Base-by-base conservation (phyloP, 1,140 invertebrate genomes). In the Dermatophagoides farinae region DNA sequence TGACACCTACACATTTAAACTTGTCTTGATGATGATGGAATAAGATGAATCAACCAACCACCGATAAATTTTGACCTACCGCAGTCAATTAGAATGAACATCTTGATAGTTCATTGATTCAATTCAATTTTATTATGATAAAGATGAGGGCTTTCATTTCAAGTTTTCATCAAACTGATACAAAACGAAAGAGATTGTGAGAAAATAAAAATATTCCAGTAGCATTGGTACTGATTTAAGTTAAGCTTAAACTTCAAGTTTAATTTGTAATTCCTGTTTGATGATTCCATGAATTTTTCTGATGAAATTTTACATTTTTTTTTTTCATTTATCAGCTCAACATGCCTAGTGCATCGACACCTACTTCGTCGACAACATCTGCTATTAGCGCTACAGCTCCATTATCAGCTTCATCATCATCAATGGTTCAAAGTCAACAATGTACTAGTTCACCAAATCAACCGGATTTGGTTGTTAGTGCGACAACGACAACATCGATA, bases 341-440 rank as follows among this genome's bases (percentile, higher is more conserved):
- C 12, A 58, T 58, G 57, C 57, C 57, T 14, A 58, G 57, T 39
- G 57, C 57, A 38, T 60, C 58, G 22, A 51, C 44, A 12, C 47
- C 58, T 23, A 31, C 31, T 31, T 60, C 58, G 1, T 52, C 58
- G 5, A 60, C 58, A 11, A 20, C 54, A 20, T 41, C 25, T 8
- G 38, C 58, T 8, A 60, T 60, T 25, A 41, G 58, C 23, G 58
- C 53, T 11, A 44, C 39, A 10, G 25, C 54, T 12, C 46, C 58
- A 9, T 12, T 25, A 10, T 18, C 38, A 11, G 1, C 23, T 2
- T 14, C 54, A 1, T 57, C 54, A 31, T 31, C 8, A 31, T 31
- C 31, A 31, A 31, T 31, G 31, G 31, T 31, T 31, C 31, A n/a
- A 31, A 51, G 14, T 51, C 50, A 31, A 31, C 2, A 31, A 31